Base-by-base conservation (phyloP, 2,797 vertebrate species). In the Sebastes diaconus region DNA sequence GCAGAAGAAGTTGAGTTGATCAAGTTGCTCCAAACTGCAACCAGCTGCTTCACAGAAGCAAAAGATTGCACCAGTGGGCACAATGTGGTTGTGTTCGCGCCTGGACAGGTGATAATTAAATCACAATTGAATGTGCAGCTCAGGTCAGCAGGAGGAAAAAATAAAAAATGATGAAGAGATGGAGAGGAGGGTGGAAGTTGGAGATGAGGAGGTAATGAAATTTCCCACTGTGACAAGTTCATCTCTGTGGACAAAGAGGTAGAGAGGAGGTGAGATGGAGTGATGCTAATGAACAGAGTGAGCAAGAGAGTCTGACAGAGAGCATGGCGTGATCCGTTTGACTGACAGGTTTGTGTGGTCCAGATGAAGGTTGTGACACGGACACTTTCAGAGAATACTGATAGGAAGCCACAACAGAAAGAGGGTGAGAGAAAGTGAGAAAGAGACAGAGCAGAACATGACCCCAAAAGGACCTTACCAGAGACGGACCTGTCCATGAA, bases 321-420 rank as follows among this genome's bases (percentile, higher is more conserved):
- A 75, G 32, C 50, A 29, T n/a, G 39, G 24, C 4, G 27, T 29
- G 52, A 69, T 22, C 42, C 2, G 0, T 66, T 27, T 75, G 75
- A 75, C 34, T 75, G 83, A 81, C 71, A 64, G 57, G 11, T 52
- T 42, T 59, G 50, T 66, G 69, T 36, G 24, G 14, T 55, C 63
- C 27, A 52, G 32, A 24, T 46, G 42, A 68, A 54, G 59, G 59
- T 46, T 65, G 52, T 29, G 71, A 60, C 54, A 70, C 52, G 5
- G 50, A 69, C 8, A 2, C 36, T 25, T n/a, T 52, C 18, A n/a
- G 20, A 32, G 42, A 68, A 77, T 50, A 67, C 46, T 72, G 57
- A 68, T 20, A 8, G 39, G 24, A 42, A 60, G 52, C 12, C 46
- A 60, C 25, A 12, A 32, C 14, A 16, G 24, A 65, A 61, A 8